Evolutionary conservation across 1,140 invertebrate genomes (phyloP).

Genomic region (Drosophila pachea): DNA sequence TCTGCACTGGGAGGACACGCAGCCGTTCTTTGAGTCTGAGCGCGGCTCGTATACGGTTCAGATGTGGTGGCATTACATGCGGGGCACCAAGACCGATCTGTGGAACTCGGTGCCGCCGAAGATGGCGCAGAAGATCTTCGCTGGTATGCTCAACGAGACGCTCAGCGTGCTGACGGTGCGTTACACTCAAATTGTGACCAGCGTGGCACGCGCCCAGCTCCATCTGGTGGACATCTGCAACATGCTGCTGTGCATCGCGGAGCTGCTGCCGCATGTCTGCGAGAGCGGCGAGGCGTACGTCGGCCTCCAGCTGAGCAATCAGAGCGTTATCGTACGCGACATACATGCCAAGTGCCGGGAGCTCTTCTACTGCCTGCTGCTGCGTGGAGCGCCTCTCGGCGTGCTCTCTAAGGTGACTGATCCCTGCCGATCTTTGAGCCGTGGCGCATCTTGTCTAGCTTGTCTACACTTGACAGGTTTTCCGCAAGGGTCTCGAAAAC

Average conservation of each 20-base stretch:
- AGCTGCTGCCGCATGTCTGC: conserved; percentile 84
- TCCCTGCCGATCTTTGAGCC: too few relatives aligned
- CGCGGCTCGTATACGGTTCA: conserved; percentile 87
- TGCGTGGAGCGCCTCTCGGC: conserved; percentile 85
- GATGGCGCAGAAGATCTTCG: conserved; percentile 88
- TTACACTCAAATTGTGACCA: conserved; percentile 84
- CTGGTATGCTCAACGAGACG: conserved; percentile 89
- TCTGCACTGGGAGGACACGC: conserved; percentile 83
- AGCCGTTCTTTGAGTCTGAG: conserved; percentile 84
- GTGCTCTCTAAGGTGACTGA: conserved; percentile 84
- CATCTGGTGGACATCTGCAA: conserved; percentile 87
- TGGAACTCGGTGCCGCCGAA: conserved; percentile 90
- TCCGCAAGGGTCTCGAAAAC: conserved; percentile 81
- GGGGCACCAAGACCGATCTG: conserved; percentile 87
- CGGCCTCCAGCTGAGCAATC: conserved; percentile 80
- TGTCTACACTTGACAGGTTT: conserved; percentile 78
- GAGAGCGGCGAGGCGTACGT: conserved; percentile 81
- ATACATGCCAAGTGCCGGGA: conserved; percentile 89
- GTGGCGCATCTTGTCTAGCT: too few relatives aligned
- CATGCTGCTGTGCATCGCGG: conserved; percentile 85
- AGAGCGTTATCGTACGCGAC: conserved; percentile 84
- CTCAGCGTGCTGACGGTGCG: conserved; percentile 86
- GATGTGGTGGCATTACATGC: conserved; percentile 93
- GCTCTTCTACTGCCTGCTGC: conserved; percentile 84
- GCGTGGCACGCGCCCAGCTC: conserved; percentile 81